Percentiles rank a stretch among this genome's conserved stretches.
These are phyloP conservation scores for Tanaodytes sp. DNA, from an alignment of 2,888 invertebrate species.

Conservation along the genomic window DNA sequence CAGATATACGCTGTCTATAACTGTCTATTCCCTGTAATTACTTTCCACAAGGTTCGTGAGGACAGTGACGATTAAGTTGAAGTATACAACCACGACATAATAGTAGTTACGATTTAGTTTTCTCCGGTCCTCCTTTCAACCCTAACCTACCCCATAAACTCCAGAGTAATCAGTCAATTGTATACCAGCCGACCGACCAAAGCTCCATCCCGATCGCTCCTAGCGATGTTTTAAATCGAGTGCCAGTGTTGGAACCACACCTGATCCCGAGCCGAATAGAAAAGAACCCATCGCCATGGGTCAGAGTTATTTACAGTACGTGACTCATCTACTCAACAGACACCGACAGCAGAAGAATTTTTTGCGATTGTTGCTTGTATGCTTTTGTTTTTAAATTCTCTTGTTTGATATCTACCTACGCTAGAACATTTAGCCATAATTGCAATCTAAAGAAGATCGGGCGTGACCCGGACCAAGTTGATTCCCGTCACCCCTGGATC, in stretches of 20 bases:
- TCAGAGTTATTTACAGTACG: constrained; percentile 46
- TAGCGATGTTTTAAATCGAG: constrained; percentile 38
- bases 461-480: constrained; percentile 9
- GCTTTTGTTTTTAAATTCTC: constrained; percentile 8
- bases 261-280: constrained; percentile 28
- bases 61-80: constrained; percentile 43
- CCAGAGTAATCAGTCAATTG: too few relatives aligned
- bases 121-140: too few relatives aligned
- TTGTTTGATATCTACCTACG: constrained; percentile 30
- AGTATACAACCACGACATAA: constrained; percentile 43
- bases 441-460: constrained; percentile 45
- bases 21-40: constrained; percentile 47
- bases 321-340: constrained; percentile 46
- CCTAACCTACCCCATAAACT: too few relatives aligned
- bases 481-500: background rate
- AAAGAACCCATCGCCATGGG: constrained; percentile 32
- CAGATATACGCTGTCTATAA: constrained; percentile 46
- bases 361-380: constrained; percentile 21
- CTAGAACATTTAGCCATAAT: constrained; percentile 49
- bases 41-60: constrained; percentile 49
- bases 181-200: background rate
- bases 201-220: constrained; percentile 16
- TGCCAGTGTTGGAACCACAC: constrained; percentile 44
- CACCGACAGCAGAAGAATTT: constrained; percentile 51
- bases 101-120: constrained; percentile 43